Evolutionary conservation across 1,140 invertebrate species (phyloP).

Genomic region (Druon quercuslanigerum): DNA sequence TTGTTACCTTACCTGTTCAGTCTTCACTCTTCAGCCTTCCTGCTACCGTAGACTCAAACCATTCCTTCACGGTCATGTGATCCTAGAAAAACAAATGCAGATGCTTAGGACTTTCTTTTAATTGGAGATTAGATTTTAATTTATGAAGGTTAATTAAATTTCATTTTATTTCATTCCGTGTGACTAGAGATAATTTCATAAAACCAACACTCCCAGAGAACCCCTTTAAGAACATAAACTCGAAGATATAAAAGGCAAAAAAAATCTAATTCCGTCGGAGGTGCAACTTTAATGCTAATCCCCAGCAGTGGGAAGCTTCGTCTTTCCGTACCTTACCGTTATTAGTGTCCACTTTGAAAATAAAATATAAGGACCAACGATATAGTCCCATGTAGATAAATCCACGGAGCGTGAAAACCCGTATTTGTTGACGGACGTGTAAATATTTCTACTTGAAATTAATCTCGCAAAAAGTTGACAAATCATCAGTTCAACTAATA

Average conservation of each 20-base stretch:
- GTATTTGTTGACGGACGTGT: conserved; percentile 4
- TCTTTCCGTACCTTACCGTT: conserved; percentile 45
- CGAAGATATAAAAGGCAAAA: conserved; percentile 16
- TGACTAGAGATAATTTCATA: too few species aligned
- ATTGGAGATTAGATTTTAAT: not conserved
- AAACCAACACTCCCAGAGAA: not conserved
- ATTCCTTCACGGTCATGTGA: conserved; percentile 28
- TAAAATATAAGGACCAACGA: not conserved
- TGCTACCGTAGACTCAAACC: conserved; percentile 8
- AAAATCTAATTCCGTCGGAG: conserved; percentile 30
- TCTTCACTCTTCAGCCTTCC: conserved; percentile 10
- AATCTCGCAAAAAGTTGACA: not conserved
- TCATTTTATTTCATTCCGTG: too few species aligned
- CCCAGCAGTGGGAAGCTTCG: conserved; percentile 20
- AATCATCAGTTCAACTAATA: not conserved
- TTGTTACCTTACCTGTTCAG: conserved; percentile 48
- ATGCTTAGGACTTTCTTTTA: conserved; percentile 9
- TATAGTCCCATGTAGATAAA: conserved; percentile 4
- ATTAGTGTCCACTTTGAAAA: not conserved
- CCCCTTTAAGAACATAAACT: too few species aligned
- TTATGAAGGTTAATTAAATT: too few species aligned
- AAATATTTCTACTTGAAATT: not conserved
- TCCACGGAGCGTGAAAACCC: conserved; percentile 3
- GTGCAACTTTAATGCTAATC: conserved; percentile 42
- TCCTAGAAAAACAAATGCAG: not conserved